These are phyloP conservation scores for Pollenia griseotomentosa DNA, from an alignment of 2,888 invertebrate genomes.

Conservation along the genomic window DNA sequence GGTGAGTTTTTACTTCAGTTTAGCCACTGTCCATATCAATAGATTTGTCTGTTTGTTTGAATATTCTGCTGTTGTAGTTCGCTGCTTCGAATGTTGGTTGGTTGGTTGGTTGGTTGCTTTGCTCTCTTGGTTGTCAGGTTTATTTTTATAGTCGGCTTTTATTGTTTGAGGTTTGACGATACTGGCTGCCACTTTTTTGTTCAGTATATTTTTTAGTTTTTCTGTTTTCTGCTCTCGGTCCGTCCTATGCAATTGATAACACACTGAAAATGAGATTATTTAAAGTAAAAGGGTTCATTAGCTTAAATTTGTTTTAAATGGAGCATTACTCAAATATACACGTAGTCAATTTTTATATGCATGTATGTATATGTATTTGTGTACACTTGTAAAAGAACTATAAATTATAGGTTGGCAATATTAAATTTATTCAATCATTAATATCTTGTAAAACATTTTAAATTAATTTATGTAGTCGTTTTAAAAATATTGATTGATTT, in stretches of 20 bases:
- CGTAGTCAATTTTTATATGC: neutral
- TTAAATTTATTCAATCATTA: constrained; percentile 59
- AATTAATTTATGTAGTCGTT: constrained; percentile 54
- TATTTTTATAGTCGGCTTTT: constrained; percentile 66
- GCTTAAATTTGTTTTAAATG: constrained; percentile 72
- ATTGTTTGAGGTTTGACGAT: constrained; percentile 65
- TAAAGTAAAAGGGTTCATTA: constrained; percentile 73
- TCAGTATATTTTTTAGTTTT: constrained; percentile 21
- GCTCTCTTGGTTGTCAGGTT: constrained; percentile 66
- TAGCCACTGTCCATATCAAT: constrained; percentile 66
- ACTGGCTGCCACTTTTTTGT: constrained; percentile 45
- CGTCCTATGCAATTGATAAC: constrained; percentile 62
- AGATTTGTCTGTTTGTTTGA: constrained; percentile 61
- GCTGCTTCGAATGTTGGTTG: constrained; percentile 8
- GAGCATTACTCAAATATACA: constrained; percentile 57
- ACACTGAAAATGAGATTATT: constrained; percentile 69
- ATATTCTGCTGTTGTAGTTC: constrained; percentile 18
- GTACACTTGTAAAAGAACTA: constrained; percentile 57
- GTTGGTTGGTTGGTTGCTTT: constrained; percentile 46
- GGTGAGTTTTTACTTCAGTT: constrained; percentile 44
- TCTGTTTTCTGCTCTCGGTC: constrained; percentile 28
- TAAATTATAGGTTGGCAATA: constrained; percentile 48
- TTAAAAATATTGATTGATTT: constrained; percentile 56
- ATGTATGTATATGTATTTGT: neutral
- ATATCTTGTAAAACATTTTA: constrained; percentile 46